Conservation (phyloP, 1,140 invertebrate genomes). For the Microplitis demolitor region DNA sequence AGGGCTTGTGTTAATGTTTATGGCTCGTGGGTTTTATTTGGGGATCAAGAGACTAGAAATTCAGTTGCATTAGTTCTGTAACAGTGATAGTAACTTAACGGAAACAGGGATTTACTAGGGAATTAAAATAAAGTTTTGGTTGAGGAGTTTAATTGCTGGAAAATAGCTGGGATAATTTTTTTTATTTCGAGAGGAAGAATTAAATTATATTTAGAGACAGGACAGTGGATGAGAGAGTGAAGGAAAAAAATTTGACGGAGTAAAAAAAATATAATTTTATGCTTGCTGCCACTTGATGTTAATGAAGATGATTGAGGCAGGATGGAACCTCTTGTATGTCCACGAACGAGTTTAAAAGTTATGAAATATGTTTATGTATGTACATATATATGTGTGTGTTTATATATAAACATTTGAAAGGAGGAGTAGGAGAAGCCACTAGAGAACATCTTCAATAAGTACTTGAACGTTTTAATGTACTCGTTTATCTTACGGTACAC, state of each 20-base stretch:
- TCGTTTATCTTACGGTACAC: too few species aligned
- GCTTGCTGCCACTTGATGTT: background rate
- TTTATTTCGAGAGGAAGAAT: constrained; percentile 3
- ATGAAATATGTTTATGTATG: constrained; percentile 54
- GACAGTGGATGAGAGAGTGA: constrained; percentile 1
- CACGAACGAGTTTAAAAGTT: constrained; percentile 42
- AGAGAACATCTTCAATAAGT: too few species aligned
- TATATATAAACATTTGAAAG: too few species aligned
- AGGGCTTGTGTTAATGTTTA: background rate
- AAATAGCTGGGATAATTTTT: background rate
- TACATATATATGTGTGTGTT: too few species aligned
- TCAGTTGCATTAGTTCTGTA: too few species aligned
- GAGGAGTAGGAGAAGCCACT: too few species aligned
- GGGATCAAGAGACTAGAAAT: background rate
- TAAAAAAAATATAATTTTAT: constrained; percentile 14
- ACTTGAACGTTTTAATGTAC: too few species aligned
- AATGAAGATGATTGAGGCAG: constrained; percentile 3
- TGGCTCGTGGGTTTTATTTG: background rate
- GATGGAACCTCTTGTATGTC: constrained; percentile 14
- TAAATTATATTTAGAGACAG: background rate
- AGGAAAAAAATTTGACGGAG: constrained; percentile 4
- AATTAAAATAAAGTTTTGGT: background rate
- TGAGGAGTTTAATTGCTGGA: background rate
- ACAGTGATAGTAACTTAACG: too few species aligned
- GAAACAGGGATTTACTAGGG: background rate